These are phyloP conservation scores for Echinarachnius parma DNA, from an alignment of 53 echinoderm and acorn worm species.

Conservation along the genomic window DNA sequence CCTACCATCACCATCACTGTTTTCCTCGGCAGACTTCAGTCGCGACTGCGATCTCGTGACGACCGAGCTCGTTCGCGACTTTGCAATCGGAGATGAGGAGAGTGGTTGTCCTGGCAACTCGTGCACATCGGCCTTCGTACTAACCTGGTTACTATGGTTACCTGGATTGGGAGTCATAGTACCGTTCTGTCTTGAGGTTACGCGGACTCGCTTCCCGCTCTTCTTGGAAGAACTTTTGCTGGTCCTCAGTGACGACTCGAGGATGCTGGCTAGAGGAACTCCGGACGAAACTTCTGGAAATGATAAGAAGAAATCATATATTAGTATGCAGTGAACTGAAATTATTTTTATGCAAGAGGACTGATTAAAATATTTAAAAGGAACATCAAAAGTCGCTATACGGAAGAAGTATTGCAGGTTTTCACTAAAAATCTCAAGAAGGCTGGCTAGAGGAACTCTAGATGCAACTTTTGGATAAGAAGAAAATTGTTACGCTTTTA, in stretches of 20 bases:
- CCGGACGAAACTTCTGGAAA: constrained; percentile 43
- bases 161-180: neutral
- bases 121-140: constrained; percentile 6
- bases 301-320: neutral
- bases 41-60: too few relatives aligned
- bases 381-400: too few relatives aligned
- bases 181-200: neutral
- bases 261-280: constrained; percentile 42
- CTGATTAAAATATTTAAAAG: too few relatives aligned
- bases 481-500: too few relatives aligned
- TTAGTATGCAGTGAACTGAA: too few relatives aligned
- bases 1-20: neutral
- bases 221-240: constrained; percentile 2
- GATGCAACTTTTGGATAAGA: too few relatives aligned
- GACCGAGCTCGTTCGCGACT: too few relatives aligned
- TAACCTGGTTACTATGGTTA: neutral
- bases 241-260: neutral
- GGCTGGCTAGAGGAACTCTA: neutral
- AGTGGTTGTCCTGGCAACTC: neutral
- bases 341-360: too few relatives aligned
- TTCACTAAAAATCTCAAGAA: too few relatives aligned
- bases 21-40: too few relatives aligned
- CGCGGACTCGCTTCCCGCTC: neutral
- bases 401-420: too few relatives aligned
- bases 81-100: neutral